These are phyloP conservation scores for Drosophila saltans DNA, from an alignment of 1,140 invertebrate genomes.

Conservation along the genomic window DNA sequence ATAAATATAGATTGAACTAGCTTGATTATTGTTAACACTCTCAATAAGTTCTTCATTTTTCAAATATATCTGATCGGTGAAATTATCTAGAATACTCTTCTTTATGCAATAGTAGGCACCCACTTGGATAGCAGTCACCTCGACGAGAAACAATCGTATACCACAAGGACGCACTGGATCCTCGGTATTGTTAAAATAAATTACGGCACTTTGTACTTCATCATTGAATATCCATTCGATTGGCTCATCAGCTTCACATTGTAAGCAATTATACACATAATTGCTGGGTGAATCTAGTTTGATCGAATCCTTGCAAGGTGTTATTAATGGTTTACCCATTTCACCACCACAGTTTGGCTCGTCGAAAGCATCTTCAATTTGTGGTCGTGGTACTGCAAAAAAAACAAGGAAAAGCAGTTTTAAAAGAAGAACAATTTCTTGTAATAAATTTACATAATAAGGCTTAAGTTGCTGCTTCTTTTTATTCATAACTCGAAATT, in stretches of 20 bases:
- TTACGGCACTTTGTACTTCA: background rate
- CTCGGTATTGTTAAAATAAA: conserved; percentile 41
- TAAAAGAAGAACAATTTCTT: no score
- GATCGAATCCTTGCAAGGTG: conserved; percentile 83
- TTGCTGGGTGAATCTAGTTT: conserved; percentile 83
- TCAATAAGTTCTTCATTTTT: conserved; percentile 68
- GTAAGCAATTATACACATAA: no score
- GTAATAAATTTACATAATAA: no score
- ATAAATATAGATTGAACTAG: conserved; percentile 86
- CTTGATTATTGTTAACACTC: conserved; percentile 82
- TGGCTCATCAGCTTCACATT: conserved; percentile 84
- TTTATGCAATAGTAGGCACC: conserved; percentile 87
- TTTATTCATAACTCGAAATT: no score
- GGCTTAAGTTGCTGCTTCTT: no score
- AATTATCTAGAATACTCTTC: conserved; percentile 8
- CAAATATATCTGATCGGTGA: conserved; percentile 45
- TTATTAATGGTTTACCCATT: conserved; percentile 82
- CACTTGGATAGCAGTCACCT: conserved; percentile 84
- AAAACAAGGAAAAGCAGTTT: background rate
- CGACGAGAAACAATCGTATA: conserved; percentile 80
- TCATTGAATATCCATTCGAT: conserved; percentile 84
- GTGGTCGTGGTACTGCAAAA: conserved; percentile 46
- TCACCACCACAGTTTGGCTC: conserved; percentile 57
- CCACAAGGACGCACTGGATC: conserved; percentile 82
- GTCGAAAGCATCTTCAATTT: conserved; percentile 17